Evolutionary conservation across 2,888 invertebrate genomes (phyloP), one percentile per base, ranked within the genome.

Genomic region (Amphipyra tragopoginis): DNA sequence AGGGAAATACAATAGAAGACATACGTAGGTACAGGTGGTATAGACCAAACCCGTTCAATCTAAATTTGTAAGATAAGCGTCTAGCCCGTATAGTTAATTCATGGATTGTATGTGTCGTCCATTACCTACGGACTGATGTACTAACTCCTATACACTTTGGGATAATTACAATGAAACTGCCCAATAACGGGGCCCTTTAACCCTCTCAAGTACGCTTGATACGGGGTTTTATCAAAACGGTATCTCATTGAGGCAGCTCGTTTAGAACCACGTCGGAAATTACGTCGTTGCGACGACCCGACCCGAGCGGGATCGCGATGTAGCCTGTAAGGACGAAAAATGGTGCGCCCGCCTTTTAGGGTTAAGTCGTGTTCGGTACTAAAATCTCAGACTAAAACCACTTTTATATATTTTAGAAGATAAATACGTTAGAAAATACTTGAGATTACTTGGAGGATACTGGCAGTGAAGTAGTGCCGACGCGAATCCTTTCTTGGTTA

Each of bases 241-340:
- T 84, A 86, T 87, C 86, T 83, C 81, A 81, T 84, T 80, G 82
- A 75, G 81, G 81, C 82, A 81, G 85, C 85, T 87, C 86, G 86
- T 87, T 88, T 80, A 61, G 82, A 70, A 74, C 81, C 68, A 62
- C 70, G 72, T 69, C 84, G 89, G 90, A 90, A 86, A 90, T 89
- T 88, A 88, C 86, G 64, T 84, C 84, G 81, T 82, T 81, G 56
- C 49, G 38, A 52, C 21, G 61, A 67, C 44, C 65, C 60, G 56
- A 66, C 65, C 48, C 52, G 56, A 48, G 54, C 72, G 59, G 26
- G 66, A 70, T 70, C 65, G 65, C 72, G 56, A 57, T 71, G 72
- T 50, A 50, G 62, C 52, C 49, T 47, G 48, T 59, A 55, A 58
- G 55, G 48, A 69, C 75, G 79, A 85, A 86, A 86, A 85, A 84